phyloP scores from a whole-genome alignment of 35 echinoderm and acorn worm genomes.

The Anneissia japonica region DNA sequence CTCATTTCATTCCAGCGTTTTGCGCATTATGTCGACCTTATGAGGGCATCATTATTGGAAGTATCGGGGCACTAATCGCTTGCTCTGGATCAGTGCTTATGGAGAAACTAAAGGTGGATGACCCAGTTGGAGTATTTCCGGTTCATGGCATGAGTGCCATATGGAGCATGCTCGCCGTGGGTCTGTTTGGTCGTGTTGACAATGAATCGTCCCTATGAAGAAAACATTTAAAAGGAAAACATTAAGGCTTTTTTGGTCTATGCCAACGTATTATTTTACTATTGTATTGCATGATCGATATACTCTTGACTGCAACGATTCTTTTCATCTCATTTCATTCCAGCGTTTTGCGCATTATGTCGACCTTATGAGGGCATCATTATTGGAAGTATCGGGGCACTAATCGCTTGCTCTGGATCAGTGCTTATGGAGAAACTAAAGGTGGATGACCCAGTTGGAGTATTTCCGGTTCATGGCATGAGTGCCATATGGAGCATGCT shows the following conservation, averaged over 20 bases:
- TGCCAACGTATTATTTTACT: no score
- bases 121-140: conserved; percentile 65
- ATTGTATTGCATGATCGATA: no score
- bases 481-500: conserved; percentile 55
- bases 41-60: conserved; percentile 63
- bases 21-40: conserved; percentile 71
- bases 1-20: conserved; percentile 38
- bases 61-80: conserved; percentile 28
- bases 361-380: conserved; percentile 58
- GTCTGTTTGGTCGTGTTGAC: conserved; percentile 49
- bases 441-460: conserved; percentile 72
- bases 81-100: conserved; percentile 43
- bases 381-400: conserved; percentile 42
- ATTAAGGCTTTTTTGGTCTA: no score
- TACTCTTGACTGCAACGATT: no score
- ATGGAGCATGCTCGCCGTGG: conserved; percentile 62
- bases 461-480: conserved; percentile 61
- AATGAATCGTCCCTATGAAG: no score
- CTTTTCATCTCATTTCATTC: no score
- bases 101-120: conserved; percentile 57
- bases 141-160: conserved; percentile 55
- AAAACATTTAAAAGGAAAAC: no score
- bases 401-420: conserved; percentile 39
- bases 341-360: conserved; percentile 74
- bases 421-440: conserved; percentile 46